Conservation (phyloP, 2,113 vertebrate species). For the Myotis lucifugus region DNA sequence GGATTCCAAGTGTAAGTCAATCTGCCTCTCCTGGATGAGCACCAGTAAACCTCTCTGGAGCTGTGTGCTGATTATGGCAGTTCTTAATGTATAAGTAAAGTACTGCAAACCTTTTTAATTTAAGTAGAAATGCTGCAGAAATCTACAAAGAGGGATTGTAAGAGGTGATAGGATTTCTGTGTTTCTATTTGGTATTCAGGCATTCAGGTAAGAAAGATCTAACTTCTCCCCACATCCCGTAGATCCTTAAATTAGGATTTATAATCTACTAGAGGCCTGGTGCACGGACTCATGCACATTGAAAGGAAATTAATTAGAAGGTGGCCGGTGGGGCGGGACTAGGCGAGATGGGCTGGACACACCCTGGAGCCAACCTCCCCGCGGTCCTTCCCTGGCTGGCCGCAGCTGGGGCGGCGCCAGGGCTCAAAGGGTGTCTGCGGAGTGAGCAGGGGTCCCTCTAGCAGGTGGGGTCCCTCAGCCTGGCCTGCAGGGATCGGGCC, state of each 20-base stretch:
- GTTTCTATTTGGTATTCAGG: background rate
- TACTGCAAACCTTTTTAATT: background rate
- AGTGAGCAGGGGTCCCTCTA: too few relatives aligned
- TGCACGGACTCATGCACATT: too few relatives aligned
- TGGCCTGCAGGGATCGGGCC: too few relatives aligned
- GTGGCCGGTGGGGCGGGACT: too few relatives aligned
- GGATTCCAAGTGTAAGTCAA: background rate
- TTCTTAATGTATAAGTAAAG: background rate
- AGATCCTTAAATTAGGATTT: background rate
- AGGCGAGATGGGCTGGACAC: too few relatives aligned
- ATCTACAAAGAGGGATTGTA: background rate
- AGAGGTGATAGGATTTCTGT: background rate
- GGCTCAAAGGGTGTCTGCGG: too few relatives aligned
- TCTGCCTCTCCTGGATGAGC: background rate
- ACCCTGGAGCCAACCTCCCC: too few relatives aligned
- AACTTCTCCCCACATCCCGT: background rate
- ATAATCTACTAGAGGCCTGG: background rate
- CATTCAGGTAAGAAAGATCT: conserved; percentile 11
- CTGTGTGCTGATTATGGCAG: background rate
- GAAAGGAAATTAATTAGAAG: too few relatives aligned
- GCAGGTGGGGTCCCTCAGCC: too few relatives aligned
- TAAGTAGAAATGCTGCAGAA: background rate
- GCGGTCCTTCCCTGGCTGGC: too few relatives aligned
- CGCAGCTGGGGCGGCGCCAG: too few relatives aligned
- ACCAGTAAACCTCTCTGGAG: background rate